These are phyloP conservation scores for Salvelinus sp. DNA, from an alignment of 2,113 vertebrate genomes.

Conservation along the genomic window DNA sequence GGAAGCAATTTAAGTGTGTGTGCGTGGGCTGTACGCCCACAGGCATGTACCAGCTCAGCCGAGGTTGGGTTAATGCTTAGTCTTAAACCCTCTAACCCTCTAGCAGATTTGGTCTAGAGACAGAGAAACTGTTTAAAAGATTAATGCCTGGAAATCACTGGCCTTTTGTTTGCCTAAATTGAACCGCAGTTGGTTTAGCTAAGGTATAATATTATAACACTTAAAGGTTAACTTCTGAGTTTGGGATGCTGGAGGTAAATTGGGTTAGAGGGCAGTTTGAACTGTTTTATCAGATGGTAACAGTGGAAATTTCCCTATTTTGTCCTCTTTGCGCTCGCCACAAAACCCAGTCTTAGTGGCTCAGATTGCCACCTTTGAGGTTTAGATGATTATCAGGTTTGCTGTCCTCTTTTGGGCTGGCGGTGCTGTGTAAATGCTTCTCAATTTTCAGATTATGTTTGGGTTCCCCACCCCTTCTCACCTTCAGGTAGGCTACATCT, in stretches of 20 bases:
- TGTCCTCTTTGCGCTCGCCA: conserved; percentile 39
- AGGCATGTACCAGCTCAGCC: conserved; percentile 31
- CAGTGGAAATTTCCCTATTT: conserved; percentile 50
- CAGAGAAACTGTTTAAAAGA: conserved; percentile 58
- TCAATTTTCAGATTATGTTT: conserved; percentile 52
- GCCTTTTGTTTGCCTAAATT: conserved; percentile 54
- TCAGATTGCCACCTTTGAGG: conserved; percentile 33
- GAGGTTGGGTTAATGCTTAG: conserved; percentile 33
- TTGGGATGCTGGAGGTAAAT: conserved; percentile 56
- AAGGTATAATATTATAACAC: conserved; percentile 50
- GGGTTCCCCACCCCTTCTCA: background rate
- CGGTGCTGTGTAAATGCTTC: conserved; percentile 38
- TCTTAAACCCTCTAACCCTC: conserved; percentile 41
- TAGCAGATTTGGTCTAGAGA: conserved; percentile 47
- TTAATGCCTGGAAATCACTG: conserved; percentile 56
- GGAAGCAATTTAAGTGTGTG: background rate
- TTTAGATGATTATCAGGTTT: conserved; percentile 59
- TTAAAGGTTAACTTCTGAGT: conserved; percentile 16
- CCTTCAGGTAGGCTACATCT: background rate
- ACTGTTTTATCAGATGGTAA: conserved; percentile 70
- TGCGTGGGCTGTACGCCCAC: conserved; percentile 20
- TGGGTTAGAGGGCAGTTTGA: conserved; percentile 67
- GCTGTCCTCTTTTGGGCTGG: conserved; percentile 55
- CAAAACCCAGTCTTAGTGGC: conserved; percentile 10
- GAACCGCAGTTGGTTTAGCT: conserved; percentile 48